Conservation (phyloP, 2,113 vertebrate genomes). For the Oxyura jamaicensis region DNA sequence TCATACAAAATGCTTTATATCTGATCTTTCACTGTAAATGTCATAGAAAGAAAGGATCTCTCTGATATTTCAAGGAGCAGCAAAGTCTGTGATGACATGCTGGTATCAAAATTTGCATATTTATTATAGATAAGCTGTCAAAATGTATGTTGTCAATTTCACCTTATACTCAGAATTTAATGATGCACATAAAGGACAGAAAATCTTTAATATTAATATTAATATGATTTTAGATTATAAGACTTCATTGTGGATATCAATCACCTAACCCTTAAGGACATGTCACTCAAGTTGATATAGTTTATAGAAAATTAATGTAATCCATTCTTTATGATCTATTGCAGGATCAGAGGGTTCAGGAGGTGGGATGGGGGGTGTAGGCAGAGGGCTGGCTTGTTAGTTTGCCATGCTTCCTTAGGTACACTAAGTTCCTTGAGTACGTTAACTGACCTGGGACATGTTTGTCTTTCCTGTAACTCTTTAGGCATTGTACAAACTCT, state of each 20-base stretch:
- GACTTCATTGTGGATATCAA: slow-evolving; percentile 82
- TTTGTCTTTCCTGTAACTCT: background rate
- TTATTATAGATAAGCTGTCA: slow-evolving; percentile 88
- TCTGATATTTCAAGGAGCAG: slow-evolving; percentile 77
- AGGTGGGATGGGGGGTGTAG: background rate
- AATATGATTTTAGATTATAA: slow-evolving; percentile 86
- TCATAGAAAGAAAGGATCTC: slow-evolving; percentile 74
- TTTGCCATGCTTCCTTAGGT: background rate
- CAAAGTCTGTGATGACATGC: slow-evolving; percentile 78
- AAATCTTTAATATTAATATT: slow-evolving; percentile 90
- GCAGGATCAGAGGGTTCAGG: background rate
- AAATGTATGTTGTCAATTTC: slow-evolving; percentile 85
- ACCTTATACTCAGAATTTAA: slow-evolving; percentile 83
- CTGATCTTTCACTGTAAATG: slow-evolving; percentile 76
- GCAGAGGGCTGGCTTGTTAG: background rate
- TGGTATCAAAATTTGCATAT: slow-evolving; percentile 82
- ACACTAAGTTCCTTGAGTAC: background rate
- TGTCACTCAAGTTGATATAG: slow-evolving; percentile 81
- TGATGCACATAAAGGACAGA: slow-evolving; percentile 82
- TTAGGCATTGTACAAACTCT: background rate
- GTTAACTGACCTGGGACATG: background rate
- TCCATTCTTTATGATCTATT: slow-evolving; percentile 76
- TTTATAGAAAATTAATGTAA: slow-evolving; percentile 84
- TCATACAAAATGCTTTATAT: slow-evolving; percentile 60
- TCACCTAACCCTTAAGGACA: slow-evolving; percentile 84